Conservation (phyloP, 2,888 invertebrate species). For the Achlya flavicornis region DNA sequence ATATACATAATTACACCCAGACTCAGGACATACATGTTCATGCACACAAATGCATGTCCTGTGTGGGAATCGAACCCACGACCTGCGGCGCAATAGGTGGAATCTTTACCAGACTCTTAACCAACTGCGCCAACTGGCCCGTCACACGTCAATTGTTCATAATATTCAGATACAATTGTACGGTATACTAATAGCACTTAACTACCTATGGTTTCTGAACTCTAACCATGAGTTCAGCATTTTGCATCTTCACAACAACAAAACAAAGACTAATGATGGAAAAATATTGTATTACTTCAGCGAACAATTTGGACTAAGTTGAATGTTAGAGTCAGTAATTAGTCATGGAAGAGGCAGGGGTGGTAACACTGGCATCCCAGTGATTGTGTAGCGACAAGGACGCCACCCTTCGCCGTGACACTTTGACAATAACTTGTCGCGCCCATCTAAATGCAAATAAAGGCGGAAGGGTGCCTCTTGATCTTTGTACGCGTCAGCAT, state of each 20-base stretch:
- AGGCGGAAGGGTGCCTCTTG: constrained; percentile 61
- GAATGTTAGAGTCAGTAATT: constrained; percentile 59
- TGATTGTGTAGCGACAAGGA: constrained; percentile 39
- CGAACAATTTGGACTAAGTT: constrained; percentile 46
- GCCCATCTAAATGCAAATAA: constrained; percentile 79
- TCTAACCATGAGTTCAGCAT: too few relatives aligned
- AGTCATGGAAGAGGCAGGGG: constrained; percentile 42
- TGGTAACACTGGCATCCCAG: constrained; percentile 29
- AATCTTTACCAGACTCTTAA: too few relatives aligned
- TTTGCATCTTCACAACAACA: neutral
- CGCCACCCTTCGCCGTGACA: constrained; percentile 24
- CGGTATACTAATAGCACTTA: too few relatives aligned
- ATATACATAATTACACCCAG: too few relatives aligned
- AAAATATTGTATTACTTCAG: constrained; percentile 29
- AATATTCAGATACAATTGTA: neutral
- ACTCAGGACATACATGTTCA: too few relatives aligned
- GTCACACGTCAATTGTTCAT: too few relatives aligned
- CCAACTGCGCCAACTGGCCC: too few relatives aligned
- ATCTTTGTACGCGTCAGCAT: constrained; percentile 70
- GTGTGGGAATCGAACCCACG: too few relatives aligned
- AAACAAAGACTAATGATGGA: neutral
- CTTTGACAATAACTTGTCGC: constrained; percentile 68
- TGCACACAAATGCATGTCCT: too few relatives aligned
- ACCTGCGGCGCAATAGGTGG: too few relatives aligned
- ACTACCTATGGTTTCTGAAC: too few relatives aligned